phyloP scores from a whole-genome alignment of 2,797 vertebrate species.

The Anolis apletophallus region DNA sequence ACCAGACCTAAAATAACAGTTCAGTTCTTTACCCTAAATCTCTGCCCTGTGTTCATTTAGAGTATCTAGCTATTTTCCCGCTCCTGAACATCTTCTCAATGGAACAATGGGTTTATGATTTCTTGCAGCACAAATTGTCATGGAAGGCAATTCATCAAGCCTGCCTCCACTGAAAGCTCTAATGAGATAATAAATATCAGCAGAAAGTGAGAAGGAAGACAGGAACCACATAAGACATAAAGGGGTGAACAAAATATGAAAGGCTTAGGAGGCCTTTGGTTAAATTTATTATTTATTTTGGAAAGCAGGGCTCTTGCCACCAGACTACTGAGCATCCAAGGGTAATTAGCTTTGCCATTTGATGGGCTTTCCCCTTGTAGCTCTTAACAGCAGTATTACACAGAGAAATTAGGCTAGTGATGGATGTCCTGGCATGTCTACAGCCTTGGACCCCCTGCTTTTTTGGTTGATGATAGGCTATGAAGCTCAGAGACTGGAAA shows the following conservation, averaged over 20 bases:
- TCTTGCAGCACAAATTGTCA: constrained; percentile 24
- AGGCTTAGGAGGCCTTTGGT: not conserved
- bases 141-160: constrained; percentile 30
- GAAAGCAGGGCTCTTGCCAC: not conserved
- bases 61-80: not conserved
- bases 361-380: not conserved
- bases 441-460: too few relatives aligned
- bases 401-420: not conserved
- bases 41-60: not conserved
- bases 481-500: too few relatives aligned
- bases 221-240: not conserved
- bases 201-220: not conserved
- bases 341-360: not conserved
- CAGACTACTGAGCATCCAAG: not conserved
- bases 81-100: not conserved
- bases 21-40: not conserved
- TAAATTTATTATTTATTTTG: not conserved
- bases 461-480: too few relatives aligned
- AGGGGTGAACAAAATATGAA: not conserved
- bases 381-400: not conserved
- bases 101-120: constrained; percentile 23
- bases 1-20: not conserved
- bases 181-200: constrained; percentile 30
- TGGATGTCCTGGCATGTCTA: not conserved
- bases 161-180: not conserved